Conservation (phyloP, 2,113 vertebrate genomes). For the Puma concolor region DNA sequence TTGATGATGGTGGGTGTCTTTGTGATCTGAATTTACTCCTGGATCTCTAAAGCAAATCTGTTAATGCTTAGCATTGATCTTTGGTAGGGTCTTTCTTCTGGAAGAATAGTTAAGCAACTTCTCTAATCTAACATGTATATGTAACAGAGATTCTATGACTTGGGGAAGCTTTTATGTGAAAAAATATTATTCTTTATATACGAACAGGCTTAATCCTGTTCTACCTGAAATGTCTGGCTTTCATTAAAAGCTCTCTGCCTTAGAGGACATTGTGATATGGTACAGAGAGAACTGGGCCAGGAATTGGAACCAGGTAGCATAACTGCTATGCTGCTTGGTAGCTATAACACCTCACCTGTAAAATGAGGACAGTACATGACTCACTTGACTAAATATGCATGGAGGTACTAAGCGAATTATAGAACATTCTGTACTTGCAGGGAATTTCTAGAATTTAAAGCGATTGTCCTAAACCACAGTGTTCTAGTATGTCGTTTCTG, state of each 20-base stretch:
- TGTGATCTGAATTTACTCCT: background rate
- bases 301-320: background rate
- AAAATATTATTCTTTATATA: background rate
- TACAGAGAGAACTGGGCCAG: background rate
- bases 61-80: background rate
- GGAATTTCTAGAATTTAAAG: background rate
- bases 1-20: conserved; percentile 80
- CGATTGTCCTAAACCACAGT: background rate
- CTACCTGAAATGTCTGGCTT: background rate
- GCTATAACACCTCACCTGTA: background rate
- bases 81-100: background rate
- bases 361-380: background rate
- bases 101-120: background rate
- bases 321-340: background rate
- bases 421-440: background rate
- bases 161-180: background rate
- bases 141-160: background rate
- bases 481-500: background rate
- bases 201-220: background rate
- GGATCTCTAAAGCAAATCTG: background rate
- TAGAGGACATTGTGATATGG: background rate
- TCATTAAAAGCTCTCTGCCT: background rate
- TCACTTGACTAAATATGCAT: background rate
- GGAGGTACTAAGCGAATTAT: background rate
- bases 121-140: background rate